A percentile compares a stretch with the other conserved stretches of the same genome.
phyloP scores from a whole-genome alignment of 2,888 invertebrate species.

The Drosophila barbarae region DNA sequence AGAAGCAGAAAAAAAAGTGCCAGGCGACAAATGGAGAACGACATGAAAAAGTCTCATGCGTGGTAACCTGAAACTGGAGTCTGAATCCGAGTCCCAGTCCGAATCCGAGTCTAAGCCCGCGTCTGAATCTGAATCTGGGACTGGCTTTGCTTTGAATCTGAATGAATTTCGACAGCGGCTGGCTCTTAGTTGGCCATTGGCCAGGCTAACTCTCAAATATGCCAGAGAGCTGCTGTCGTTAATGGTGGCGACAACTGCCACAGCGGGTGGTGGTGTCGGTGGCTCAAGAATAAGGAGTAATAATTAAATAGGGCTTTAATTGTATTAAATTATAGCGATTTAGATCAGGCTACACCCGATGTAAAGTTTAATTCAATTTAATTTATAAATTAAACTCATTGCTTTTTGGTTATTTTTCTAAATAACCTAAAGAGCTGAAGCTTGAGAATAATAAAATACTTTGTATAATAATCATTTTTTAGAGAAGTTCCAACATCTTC shows the following conservation, averaged over 20 bases:
- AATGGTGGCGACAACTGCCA: slow-evolving; percentile 22
- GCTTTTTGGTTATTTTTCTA: no score
- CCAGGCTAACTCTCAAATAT: slow-evolving; percentile 10
- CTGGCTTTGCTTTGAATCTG: slow-evolving; percentile 52
- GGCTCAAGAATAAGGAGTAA: background rate
- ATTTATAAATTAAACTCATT: no score
- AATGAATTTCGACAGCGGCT: slow-evolving; percentile 68
- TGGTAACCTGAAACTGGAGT: slow-evolving; percentile 59
- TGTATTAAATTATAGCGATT: background rate
- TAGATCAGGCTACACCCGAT: no score
- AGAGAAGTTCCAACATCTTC: no score
- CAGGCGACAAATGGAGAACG: slow-evolving; percentile 61
- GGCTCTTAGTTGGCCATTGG: slow-evolving; percentile 7
- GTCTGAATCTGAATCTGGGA: slow-evolving; percentile 46
- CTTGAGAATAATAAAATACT: no score
- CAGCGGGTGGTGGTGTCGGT: slow-evolving; percentile 15
- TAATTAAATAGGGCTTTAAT: background rate
- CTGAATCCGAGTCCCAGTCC: slow-evolving; percentile 27
- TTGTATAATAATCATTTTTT: no score
- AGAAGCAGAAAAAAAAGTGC: slow-evolving; percentile 35
- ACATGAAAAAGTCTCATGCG: slow-evolving; percentile 57
- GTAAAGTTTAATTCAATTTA: no score
- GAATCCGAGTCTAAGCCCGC: slow-evolving; percentile 15
- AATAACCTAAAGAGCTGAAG: no score
- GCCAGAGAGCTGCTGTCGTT: slow-evolving; percentile 4